Evolutionary conservation across 2,888 invertebrate species (phyloP).

Genomic region (Lydus trimaculatus): DNA sequence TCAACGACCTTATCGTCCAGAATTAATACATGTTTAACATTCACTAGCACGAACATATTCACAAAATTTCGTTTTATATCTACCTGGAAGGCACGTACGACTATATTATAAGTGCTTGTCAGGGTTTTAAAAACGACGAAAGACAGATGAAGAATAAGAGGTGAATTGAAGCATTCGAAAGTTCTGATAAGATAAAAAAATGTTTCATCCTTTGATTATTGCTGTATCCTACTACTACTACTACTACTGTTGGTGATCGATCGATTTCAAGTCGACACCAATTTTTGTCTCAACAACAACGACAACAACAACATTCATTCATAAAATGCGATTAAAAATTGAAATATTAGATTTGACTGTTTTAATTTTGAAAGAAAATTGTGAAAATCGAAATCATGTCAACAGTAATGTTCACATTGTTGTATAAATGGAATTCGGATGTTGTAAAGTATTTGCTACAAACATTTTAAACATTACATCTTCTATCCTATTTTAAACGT

Average conservation of each 20-base stretch:
- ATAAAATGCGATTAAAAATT: not conserved
- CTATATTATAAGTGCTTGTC: not conserved
- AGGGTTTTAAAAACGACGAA: not conserved
- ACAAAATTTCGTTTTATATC: conserved; percentile 27
- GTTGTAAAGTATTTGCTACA: not conserved
- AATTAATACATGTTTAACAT: conserved; percentile 54
- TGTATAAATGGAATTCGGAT: not conserved
- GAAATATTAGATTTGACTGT: not conserved
- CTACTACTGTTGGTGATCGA: too few species aligned
- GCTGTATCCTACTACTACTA: not conserved
- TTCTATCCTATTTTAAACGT: not conserved
- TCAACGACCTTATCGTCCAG: conserved; percentile 47
- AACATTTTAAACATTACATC: not conserved
- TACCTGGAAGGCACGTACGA: not conserved
- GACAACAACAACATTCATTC: not conserved
- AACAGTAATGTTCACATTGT: not conserved
- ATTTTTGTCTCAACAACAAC: conserved; percentile 14
- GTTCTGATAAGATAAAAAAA: not conserved
- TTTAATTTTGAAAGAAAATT: not conserved
- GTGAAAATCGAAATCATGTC: not conserved
- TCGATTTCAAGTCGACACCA: conserved; percentile 19
- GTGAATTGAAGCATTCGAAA: not conserved
- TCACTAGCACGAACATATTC: conserved; percentile 51
- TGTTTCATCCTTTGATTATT: not conserved
- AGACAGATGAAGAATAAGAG: not conserved